Base-by-base conservation (phyloP, 2,888 invertebrate species). In the Andrena trimmerana region DNA sequence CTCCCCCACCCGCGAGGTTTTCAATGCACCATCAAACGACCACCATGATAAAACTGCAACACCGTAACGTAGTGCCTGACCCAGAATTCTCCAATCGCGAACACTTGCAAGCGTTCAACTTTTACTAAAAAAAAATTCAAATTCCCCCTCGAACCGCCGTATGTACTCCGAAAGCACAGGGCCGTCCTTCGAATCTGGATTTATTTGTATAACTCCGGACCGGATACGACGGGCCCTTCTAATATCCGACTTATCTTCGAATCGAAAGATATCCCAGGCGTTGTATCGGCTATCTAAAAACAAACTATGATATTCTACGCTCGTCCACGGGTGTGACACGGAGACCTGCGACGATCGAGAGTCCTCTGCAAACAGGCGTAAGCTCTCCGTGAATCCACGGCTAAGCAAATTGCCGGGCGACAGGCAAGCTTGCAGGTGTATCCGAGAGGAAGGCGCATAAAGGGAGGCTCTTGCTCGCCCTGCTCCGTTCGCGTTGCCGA, bases 161-260 rank as follows among this genome's bases (percentile, higher is more conserved):
- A 7, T 16, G 1, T 57, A 63, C 50, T 24, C 27, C 65, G 72
- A 72, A 60, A 27, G 33, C 42, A 67, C 71, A 71, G 52, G 27
- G 48, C 57, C 31, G 68, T 62, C 57, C 59, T 42, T 31, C 59
- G 81, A 85, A 88, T 89, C 84, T 86, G 82, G 83, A 86, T 89
- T 87, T 86, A 81, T 91, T 91, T 91, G 86, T 71, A 79, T 76
- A 89, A 86, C 78, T 79, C 78, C 36, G 68, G 66, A 80, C 86
- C 83, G 87, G 86, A 88, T 86, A 79, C 77, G 83, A 81, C 76
- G 79, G 84, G 65, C 54, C 70, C 78, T 82, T 84, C 78, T 86
- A 87, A 87, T 86, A 65, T 72, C 74, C 27, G 63, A 50, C 87
- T 86, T 91, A 90, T 90, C 91, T 80, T 71, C 78, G 84, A 86